phyloP scores from a whole-genome alignment of 1,140 invertebrate species.

The Drosophila ambigua region DNA sequence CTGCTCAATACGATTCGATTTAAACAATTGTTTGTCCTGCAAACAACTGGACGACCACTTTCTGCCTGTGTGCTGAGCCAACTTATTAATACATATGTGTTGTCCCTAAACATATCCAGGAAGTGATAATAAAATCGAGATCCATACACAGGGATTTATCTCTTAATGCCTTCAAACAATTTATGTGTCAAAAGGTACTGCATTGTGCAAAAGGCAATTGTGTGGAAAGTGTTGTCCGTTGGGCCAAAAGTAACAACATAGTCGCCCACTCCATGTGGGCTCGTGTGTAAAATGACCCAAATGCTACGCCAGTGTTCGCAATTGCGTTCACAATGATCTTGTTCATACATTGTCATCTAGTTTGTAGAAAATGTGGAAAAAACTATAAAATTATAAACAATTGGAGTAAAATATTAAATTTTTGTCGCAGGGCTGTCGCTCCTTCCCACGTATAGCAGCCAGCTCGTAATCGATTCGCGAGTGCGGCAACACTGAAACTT shows the following conservation, averaged over 20 bases:
- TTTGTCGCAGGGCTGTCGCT: constrained; percentile 53
- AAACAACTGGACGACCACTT: constrained; percentile 12
- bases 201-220: constrained; percentile 7
- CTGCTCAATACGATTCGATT: background rate
- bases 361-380: background rate
- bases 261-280: constrained; percentile 18
- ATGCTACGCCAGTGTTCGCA: background rate
- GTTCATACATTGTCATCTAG: background rate
- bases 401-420: constrained; percentile 74
- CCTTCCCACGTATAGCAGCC: constrained; percentile 1
- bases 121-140: no score
- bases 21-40: constrained; percentile 11
- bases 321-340: background rate
- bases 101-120: background rate
- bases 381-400: constrained; percentile 41
- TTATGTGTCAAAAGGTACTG: background rate
- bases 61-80: constrained; percentile 4
- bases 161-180: no score
- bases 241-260: constrained; percentile 60
- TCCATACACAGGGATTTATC: no score
- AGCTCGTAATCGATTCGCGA: background rate
- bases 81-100: no score
- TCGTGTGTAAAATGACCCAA: background rate
- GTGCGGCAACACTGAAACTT: constrained; percentile 48
- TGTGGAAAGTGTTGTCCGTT: constrained; percentile 55